Percentiles rank a stretch among this genome's conserved stretches.
phyloP scores from a whole-genome alignment of 2,888 invertebrate genomes.

The Galerucella pusilla region DNA sequence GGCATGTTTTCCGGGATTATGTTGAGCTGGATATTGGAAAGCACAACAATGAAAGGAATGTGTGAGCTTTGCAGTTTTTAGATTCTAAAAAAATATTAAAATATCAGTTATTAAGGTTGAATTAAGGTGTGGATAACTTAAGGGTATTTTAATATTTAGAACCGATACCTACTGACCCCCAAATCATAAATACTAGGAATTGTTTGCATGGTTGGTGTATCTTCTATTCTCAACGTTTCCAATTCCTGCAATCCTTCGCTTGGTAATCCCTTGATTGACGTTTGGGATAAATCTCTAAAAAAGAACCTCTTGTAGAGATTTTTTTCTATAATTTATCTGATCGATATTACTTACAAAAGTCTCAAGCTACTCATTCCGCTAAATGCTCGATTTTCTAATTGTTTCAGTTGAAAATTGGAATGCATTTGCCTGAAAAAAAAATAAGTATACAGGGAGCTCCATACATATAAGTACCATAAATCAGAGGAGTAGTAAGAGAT shows the following conservation, averaged over 20 bases:
- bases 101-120: not conserved
- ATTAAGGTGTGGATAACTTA: too few species aligned
- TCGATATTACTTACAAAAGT: conserved; percentile 73
- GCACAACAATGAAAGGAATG: conserved; percentile 94
- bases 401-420: conserved; percentile 75
- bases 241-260: conserved; percentile 77
- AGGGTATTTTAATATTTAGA: not conserved
- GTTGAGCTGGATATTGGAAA: conserved; percentile 83
- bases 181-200: conserved; percentile 88
- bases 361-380: conserved; percentile 74
- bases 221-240: conserved; percentile 77
- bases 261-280: conserved; percentile 79
- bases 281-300: conserved; percentile 84
- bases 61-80: conserved; percentile 78
- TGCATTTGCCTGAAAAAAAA: conserved; percentile 73
- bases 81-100: conserved; percentile 66
- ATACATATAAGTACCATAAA: too few species aligned
- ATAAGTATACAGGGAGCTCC: not conserved
- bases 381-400: conserved; percentile 75
- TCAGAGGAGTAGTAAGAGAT: too few species aligned
- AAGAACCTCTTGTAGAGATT: conserved; percentile 4
- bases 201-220: conserved; percentile 79
- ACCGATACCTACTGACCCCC: conserved; percentile 67
- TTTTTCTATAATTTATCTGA: conserved; percentile 35
- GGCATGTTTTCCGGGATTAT: conserved; percentile 78